These are phyloP conservation scores for Glomeris maerens DNA, from an alignment of 1,140 invertebrate species.

Conservation along the genomic window DNA sequence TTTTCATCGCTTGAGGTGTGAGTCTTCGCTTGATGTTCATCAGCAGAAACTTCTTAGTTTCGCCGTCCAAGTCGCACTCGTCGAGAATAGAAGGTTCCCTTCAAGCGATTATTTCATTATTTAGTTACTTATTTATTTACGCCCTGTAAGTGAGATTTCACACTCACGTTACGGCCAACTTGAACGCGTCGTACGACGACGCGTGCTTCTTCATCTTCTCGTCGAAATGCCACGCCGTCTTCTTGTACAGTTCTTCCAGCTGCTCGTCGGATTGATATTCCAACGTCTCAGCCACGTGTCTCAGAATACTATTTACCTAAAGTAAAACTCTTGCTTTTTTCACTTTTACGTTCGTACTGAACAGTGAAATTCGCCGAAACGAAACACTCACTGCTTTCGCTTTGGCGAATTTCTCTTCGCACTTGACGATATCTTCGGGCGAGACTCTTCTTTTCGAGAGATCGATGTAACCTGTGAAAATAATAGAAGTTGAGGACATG, in stretches of 20 bases:
- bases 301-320: slow-evolving; percentile 74
- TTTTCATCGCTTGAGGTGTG: slow-evolving; percentile 96
- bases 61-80: slow-evolving; percentile 87
- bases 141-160: background rate
- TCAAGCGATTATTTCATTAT: slow-evolving; percentile 14
- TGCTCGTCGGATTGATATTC: slow-evolving; percentile 81
- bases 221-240: slow-evolving; percentile 99
- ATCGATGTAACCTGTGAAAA: slow-evolving; percentile 83
- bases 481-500: slow-evolving; percentile 1
- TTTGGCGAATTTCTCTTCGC: slow-evolving; percentile 95
- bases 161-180: slow-evolving; percentile 88
- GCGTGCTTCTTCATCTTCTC: slow-evolving; percentile 92
- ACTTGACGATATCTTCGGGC: slow-evolving; percentile 92
- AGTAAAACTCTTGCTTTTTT: too few relatives aligned
- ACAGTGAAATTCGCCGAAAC: too few relatives aligned
- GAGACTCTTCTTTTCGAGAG: slow-evolving; percentile 97
- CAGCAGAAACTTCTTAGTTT: slow-evolving; percentile 81
- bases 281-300: slow-evolving; percentile 91
- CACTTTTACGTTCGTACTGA: too few relatives aligned
- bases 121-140: background rate
- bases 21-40: slow-evolving; percentile 92
- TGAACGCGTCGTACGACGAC: slow-evolving; percentile 95
- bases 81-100: slow-evolving; percentile 86
- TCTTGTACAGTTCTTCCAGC: slow-evolving; percentile 86
- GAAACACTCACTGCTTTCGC: too few relatives aligned